Evolutionary conservation across 92 coral and sea anemone genomes (phyloP).

Genomic region (Siderastrea siderea): DNA sequence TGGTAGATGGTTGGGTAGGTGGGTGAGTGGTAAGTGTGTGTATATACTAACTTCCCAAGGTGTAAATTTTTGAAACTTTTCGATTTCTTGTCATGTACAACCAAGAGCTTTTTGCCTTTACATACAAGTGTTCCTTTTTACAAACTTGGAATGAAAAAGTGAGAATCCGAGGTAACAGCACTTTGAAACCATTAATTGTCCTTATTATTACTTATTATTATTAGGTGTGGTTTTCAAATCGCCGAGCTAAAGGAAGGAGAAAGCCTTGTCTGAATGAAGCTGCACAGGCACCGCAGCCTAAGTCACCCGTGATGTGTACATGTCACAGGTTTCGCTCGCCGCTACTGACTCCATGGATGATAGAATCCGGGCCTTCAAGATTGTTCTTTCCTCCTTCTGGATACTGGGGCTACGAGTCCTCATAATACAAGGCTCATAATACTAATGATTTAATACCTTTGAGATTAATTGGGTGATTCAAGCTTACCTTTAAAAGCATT

Average conservation of each 20-base stretch:
- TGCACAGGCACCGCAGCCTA: background rate
- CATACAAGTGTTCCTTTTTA: too few species aligned
- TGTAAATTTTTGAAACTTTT: too few species aligned
- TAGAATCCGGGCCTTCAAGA: slow-evolving; percentile 57
- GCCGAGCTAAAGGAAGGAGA: slow-evolving; percentile 73
- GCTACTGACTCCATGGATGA: slow-evolving; percentile 26
- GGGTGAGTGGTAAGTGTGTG: too few species aligned
- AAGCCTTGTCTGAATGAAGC: slow-evolving; percentile 1
- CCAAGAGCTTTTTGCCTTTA: too few species aligned
- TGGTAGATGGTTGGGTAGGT: too few species aligned
- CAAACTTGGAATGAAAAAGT: background rate
- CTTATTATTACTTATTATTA: background rate
- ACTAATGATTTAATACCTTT: background rate
- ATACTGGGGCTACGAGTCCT: slow-evolving; percentile 27
- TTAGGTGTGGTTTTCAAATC: slow-evolving; percentile 76
- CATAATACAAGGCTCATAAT: background rate
- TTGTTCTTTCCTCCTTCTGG: slow-evolving; percentile 72
- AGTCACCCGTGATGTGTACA: slow-evolving; percentile 22
- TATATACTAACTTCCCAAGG: too few species aligned
- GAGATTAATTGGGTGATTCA: too few species aligned
- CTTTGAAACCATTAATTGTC: background rate
- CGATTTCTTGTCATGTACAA: too few species aligned
- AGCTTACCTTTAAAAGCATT: too few species aligned
- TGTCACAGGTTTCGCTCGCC: slow-evolving; percentile 41
- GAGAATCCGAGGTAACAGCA: background rate